Conservation (phyloP, 2,888 invertebrate genomes). For the Amorpha juglandis region DNA sequence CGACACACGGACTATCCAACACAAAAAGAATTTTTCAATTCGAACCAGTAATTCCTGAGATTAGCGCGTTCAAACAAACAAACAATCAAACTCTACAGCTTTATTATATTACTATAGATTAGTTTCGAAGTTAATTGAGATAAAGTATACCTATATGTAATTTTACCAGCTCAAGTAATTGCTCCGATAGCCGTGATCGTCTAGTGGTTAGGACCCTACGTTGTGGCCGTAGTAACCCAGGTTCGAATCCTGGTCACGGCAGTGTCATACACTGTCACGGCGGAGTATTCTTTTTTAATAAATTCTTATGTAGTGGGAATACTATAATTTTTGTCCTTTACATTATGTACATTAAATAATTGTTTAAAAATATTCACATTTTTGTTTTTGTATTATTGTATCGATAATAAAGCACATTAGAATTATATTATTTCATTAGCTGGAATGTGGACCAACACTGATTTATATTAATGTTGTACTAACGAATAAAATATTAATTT, state of each 20-base stretch:
- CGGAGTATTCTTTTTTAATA: slow-evolving; percentile 48
- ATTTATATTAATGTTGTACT: no score
- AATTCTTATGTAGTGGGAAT: background rate
- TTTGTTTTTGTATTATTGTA: background rate
- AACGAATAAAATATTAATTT: background rate
- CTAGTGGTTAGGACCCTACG: slow-evolving; percentile 90
- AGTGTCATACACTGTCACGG: slow-evolving; percentile 71
- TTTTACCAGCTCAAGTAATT: slow-evolving; percentile 13
- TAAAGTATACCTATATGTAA: background rate
- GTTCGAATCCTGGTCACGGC: slow-evolving; percentile 87
- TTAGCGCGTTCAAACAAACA: no score
- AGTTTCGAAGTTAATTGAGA: no score
- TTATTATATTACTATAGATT: no score
- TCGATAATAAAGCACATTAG: background rate
- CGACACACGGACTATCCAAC: no score
- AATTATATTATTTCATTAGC: background rate
- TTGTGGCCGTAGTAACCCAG: slow-evolving; percentile 91
- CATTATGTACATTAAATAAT: background rate
- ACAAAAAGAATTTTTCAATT: no score
- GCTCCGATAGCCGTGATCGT: slow-evolving; percentile 83
- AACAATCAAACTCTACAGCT: no score
- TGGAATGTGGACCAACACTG: background rate
- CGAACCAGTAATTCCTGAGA: no score
- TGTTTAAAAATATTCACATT: no score
- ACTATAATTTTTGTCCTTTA: slow-evolving; percentile 22